Conservation (phyloP, 2,888 invertebrate species). For the Myopa testacea region DNA sequence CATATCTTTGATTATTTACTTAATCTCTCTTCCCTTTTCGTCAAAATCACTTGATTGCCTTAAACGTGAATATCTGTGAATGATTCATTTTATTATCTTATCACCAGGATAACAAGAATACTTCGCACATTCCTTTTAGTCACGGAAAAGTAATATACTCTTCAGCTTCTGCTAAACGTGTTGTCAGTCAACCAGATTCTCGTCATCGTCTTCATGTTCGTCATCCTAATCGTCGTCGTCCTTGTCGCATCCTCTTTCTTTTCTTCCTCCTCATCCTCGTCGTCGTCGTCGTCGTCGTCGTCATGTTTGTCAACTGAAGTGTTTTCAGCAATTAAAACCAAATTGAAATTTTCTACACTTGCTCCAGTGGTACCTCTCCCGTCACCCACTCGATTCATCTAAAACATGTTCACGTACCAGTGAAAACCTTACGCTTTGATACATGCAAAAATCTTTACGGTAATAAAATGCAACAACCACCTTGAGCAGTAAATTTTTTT, state of each 20-base stretch:
- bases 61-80: too few species aligned
- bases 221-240: background rate
- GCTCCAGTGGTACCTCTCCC: background rate
- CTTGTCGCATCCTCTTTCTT: background rate
- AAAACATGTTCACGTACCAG: background rate
- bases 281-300: background rate
- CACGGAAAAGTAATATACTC: too few species aligned
- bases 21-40: too few species aligned
- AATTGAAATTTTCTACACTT: constrained; percentile 47
- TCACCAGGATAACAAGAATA: too few species aligned
- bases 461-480: background rate
- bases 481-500: too few species aligned
- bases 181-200: background rate
- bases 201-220: background rate
- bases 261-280: background rate
- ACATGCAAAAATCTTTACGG: background rate
- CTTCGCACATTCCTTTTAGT: too few species aligned
- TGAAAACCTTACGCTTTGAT: background rate
- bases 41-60: too few species aligned
- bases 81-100: too few species aligned
- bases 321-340: constrained; percentile 46
- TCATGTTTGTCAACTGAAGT: constrained; percentile 36
- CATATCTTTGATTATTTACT: too few species aligned
- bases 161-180: too few species aligned
- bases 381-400: background rate